Base-by-base conservation (phyloP, 2,113 vertebrate genomes). In the Colinus virginianus region DNA sequence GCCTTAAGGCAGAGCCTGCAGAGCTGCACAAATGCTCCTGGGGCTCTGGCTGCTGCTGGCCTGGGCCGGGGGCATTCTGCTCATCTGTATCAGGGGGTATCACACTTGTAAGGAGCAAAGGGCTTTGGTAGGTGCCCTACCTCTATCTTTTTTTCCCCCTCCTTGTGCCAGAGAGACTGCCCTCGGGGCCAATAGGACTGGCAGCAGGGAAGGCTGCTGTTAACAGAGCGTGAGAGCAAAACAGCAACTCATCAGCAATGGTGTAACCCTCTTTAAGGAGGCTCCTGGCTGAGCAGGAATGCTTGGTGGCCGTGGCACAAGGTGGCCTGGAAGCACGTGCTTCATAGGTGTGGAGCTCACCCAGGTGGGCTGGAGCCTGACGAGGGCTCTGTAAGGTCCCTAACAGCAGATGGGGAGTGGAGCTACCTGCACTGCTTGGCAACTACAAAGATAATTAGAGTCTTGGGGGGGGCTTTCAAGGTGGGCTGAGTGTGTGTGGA, bases 231-330 rank as follows among this genome's bases (percentile, higher is more conserved):
- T 46, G 23, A 23, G 64, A 74, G 32, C 69, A 81, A 78, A 94
- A 81, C 38, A 63, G 48, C 66, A 77, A 67, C n/a, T 23, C 13
- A 9, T 28, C 74, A 46, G 34, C 74, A 23, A 64, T 43, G 6
- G 30, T 48, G 46, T 34, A 40, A 0, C 55, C 34, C 55, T 42
- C 15, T 5, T 56, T 61, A 49, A 46, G 0, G 8, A 74, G 34
- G 6, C 55, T 64, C 46, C 22, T 36, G 87, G 66, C 48, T 28
- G 4, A 38, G 11, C 32, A 56, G 32, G 19, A 63, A 43, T 81
- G 34, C 32, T 55, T 22, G n/a, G 23, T 91, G 61, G 34, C n/a
- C 1, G 51, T 26, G 55, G 63, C 61, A 45, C 8, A 78, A 64
- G 43, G n/a, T 45, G 43, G 32, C 49, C 62, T 34, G 34, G 45